Base-by-base conservation (phyloP, 2,888 invertebrate species). In the Archaeoteleia sp. region DNA sequence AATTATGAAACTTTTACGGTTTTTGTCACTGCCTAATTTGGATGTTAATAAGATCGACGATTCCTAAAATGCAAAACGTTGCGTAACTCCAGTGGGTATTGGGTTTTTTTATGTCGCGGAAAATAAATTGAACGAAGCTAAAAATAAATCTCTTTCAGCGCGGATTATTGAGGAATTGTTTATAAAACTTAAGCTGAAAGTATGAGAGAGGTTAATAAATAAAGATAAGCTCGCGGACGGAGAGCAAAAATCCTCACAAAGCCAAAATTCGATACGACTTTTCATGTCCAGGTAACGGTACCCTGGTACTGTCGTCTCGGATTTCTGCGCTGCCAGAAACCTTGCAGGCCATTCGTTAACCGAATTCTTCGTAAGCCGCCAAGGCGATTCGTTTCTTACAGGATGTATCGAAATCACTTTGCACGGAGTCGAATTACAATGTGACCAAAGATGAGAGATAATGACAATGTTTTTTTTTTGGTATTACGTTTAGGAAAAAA, bases 221-320 rank as follows among this genome's bases (percentile, higher is more conserved):
- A 54, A 48, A 49, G 49, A 45, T 60, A 67, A 55, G 49, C n/a
- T 25, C 13, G 39, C 53, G 53, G 37, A 13, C 51, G 40, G 7
- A 32, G 43, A n/a, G 51, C 17, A 42, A 27, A 42, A 13, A 42
- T 10, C 29, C 42, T 55, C 48, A 48, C 35, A 42, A 43, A 43
- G 54, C 48, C 49, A 67, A 62, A 67, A 62, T 67, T 62, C 62
- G 62, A 62, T 54, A 53, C 67, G 53, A 57, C 67, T 58, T 54
- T 62, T 53, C 53, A 54, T 48, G 54, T 53, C 42, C 45, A 54
- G 25, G 51, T 62, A 67, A 67, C 67, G 67, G 67, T 62, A 67
- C 45, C 53, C 34, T 17, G 35, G 6, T 12, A 10, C 49, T 35
- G 57, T 53, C 46, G 42, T 43, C 57, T 62, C 53, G 62, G 48